Base-by-base conservation (phyloP, 2,888 invertebrate genomes). In the Trachelus stipa region DNA sequence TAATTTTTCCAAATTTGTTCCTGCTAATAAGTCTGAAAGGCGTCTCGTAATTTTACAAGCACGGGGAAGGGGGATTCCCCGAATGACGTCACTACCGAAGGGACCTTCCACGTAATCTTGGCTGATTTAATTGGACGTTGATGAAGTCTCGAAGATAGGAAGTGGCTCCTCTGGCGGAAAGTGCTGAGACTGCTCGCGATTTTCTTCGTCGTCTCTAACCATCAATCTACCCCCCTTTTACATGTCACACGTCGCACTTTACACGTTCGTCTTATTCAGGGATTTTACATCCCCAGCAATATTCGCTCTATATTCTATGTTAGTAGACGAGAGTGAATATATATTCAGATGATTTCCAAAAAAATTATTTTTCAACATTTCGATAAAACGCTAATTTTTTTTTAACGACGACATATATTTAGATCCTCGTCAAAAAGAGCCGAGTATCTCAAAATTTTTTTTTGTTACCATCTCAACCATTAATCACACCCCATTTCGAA, bases 111-210 rank as follows among this genome's bases (percentile, higher is more conserved):
- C 33, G 71, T 81, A 81, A 82, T 81, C 81, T 81, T 76, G 77
- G 79, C 81, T 79, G 81, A 82, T 81, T 81, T 82, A 81, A 81
- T 82, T 81, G 82, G 82, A 82, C 81, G 82, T 77, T 82, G 82
- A 82, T 81, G 79, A 77, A 82, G 82, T 79, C 77, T 77, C 77
- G 78, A 78, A 79, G 75, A 79, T 79, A 69, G 78, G 77, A 79
- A 74, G 33, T 71, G 56, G 56, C 56, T 56, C 56, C 68, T 40
- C 71, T 76, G n/a, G 37, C 76, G 81, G 73, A 82, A 81, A 82
- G 81, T 81, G 82, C 81, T 78, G 78, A 79, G 76, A 79, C 77
- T 73, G 76, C 74, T 73, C 23, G 40, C 33, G 77, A 77, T 77
- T 71, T 73, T 74, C 68, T 68, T 30, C 37, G 31, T 30, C n/a